These are phyloP conservation scores for Mormoops blainvillei DNA, from an alignment of 2,113 vertebrate genomes.

Conservation along the genomic window DNA sequence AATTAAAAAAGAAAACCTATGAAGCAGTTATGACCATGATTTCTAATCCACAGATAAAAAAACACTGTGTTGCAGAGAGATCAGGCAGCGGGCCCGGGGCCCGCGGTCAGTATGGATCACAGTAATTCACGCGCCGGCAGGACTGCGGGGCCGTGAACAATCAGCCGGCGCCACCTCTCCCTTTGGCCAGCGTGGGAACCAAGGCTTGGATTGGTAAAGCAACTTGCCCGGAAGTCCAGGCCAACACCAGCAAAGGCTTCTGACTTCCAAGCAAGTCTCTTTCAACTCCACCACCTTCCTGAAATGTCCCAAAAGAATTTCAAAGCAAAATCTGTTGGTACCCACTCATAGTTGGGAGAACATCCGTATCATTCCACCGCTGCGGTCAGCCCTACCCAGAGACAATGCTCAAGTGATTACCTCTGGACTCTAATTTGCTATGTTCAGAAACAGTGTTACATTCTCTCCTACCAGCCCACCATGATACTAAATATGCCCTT, in stretches of 20 bases:
- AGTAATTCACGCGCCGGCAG: not conserved
- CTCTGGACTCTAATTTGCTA: not conserved
- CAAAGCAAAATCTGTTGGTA: not conserved
- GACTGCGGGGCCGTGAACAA: not conserved
- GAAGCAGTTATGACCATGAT: not conserved
- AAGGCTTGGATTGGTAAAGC: not conserved
- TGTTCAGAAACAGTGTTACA: not conserved
- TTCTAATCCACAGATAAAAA: not conserved
- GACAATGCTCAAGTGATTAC: too few species aligned
- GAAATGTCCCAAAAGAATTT: not conserved
- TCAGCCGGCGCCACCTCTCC: rapidly evolving
- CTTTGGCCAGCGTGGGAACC: not conserved
- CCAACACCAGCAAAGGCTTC: not conserved
- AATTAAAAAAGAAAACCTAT: not conserved
- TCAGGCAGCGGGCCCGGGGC: not conserved
- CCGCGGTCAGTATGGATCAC: rapidly evolving
- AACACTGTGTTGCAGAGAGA: not conserved
- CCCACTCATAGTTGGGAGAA: not conserved
- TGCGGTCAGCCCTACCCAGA: rapidly evolving
- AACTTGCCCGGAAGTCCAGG: not conserved
- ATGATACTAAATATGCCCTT: not conserved
- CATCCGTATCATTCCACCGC: too few species aligned
- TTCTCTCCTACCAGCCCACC: not conserved
- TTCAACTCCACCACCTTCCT: not conserved
- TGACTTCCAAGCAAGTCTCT: not conserved